phyloP scores from a whole-genome alignment of 2,113 vertebrate species.

The Microtus oregoni region DNA sequence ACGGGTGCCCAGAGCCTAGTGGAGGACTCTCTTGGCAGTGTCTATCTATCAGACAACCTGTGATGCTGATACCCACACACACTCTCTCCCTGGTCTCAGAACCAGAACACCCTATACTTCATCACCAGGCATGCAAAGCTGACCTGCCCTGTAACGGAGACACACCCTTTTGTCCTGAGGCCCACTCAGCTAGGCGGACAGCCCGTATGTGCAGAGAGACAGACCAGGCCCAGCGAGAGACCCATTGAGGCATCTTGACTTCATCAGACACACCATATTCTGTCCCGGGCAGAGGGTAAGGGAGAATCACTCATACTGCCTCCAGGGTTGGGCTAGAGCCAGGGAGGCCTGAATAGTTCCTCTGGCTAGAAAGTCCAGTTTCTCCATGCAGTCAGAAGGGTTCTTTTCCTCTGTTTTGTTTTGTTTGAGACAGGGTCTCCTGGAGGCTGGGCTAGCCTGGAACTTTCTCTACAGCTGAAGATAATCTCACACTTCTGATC shows the following conservation, averaged over 20 bases:
- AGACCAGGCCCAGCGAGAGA: neutral
- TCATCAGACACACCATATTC: neutral
- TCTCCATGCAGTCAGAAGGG: neutral
- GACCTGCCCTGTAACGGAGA: neutral
- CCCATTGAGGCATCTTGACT: neutral
- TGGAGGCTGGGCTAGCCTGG: neutral
- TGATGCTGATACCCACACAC: neutral
- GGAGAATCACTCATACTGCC: neutral
- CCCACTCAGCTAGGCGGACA: neutral
- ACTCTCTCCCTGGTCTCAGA: neutral
- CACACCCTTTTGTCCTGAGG: neutral
- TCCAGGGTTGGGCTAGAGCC: neutral
- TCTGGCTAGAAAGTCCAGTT: neutral
- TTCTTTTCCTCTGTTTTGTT: neutral
- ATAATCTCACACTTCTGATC: neutral
- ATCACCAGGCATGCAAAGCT: constrained; percentile 7
- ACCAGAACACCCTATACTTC: constrained; percentile 17
- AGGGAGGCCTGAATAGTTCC: neutral
- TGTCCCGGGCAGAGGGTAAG: neutral
- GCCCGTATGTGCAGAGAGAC: neutral
- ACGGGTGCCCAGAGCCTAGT: accelerated
- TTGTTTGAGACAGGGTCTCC: neutral
- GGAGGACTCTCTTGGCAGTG: neutral
- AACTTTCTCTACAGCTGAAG: too few relatives aligned
- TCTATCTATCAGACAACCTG: too few relatives aligned